Base-by-base conservation (phyloP, 1,140 invertebrate genomes). In the Phymastichus coffea region DNA sequence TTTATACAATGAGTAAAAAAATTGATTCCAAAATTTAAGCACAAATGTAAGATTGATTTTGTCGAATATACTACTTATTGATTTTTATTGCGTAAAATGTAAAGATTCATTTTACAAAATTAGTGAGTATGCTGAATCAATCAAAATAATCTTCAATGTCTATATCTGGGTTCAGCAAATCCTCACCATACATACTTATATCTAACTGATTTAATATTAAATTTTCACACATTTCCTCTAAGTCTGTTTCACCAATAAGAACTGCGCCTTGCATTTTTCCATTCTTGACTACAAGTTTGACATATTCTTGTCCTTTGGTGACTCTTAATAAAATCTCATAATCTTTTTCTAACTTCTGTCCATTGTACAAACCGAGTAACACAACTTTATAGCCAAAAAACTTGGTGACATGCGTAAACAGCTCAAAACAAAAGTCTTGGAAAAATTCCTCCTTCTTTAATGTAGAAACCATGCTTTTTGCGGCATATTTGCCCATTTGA, bases 61-160 rank as follows among this genome's bases (percentile, higher is more conserved):
- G n/a, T n/a, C n/a, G n/a, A n/a, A n/a, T n/a, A n/a, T n/a, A n/a
- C n/a, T n/a, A n/a, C n/a, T n/a, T n/a, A n/a, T n/a, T n/a, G n/a
- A n/a, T n/a, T n/a, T n/a, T n/a, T n/a, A n/a, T n/a, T n/a, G n/a
- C n/a, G n/a, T n/a, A n/a, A n/a, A n/a, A n/a, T n/a, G n/a, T n/a
- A n/a, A n/a, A n/a, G n/a, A n/a, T n/a, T n/a, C n/a, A n/a, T n/a
- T n/a, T n/a, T n/a, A n/a, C n/a, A n/a, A n/a, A n/a, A n/a, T n/a
- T n/a, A n/a, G n/a, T n/a, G n/a, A n/a, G n/a, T n/a, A n/a, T n/a
- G n/a, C n/a, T n/a, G 12, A 57, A 19, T 82, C 80, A 99, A 86
- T 99, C 97, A 88, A 99, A 99, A 81, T 97, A 99, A 84, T 99
- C 97, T 77, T 98, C 96, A 72, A 99, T 95, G 78, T 99, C 96